phyloP scores from a whole-genome alignment of 2,113 vertebrate species.

The Pterophyllum scalare region DNA sequence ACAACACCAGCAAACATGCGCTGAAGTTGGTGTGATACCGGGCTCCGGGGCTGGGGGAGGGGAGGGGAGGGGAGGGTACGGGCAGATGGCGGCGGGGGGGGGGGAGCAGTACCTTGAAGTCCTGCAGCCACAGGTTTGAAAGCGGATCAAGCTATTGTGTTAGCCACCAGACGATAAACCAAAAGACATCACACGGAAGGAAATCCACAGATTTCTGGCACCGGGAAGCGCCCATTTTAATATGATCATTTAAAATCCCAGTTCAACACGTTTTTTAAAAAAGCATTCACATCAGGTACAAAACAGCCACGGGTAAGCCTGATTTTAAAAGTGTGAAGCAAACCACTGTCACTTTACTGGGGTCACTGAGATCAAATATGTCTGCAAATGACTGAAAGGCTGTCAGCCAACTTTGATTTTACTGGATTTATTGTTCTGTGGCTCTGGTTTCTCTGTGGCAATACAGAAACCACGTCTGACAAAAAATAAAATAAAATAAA shows the following conservation, averaged over 20 bases:
- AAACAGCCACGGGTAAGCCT: neutral
- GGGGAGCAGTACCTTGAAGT: conserved; percentile 52
- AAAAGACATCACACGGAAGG: neutral
- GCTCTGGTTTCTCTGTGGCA: neutral
- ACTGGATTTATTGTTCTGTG: too few relatives aligned
- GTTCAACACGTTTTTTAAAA: neutral
- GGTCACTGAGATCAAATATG: neutral
- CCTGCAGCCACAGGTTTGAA: conserved; percentile 64
- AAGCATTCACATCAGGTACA: neutral
- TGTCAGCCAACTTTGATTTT: neutral
- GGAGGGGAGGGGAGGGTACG: neutral
- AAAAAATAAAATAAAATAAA: neutral
- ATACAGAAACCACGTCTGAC: neutral
- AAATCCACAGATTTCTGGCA: neutral
- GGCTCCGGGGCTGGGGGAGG: neutral
- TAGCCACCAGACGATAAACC: neutral
- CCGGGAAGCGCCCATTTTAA: neutral
- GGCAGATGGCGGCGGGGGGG: conserved; percentile 66
- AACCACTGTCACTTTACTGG: neutral
- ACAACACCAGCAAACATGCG: conserved; percentile 11
- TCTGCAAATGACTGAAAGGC: neutral
- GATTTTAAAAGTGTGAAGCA: neutral
- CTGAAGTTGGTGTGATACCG: neutral
- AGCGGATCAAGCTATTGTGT: conserved; percentile 62
- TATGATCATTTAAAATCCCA: neutral